Base-by-base conservation (phyloP, 35 echinoderm and acorn worm genomes). In the Apostichopus japonicus region DNA sequence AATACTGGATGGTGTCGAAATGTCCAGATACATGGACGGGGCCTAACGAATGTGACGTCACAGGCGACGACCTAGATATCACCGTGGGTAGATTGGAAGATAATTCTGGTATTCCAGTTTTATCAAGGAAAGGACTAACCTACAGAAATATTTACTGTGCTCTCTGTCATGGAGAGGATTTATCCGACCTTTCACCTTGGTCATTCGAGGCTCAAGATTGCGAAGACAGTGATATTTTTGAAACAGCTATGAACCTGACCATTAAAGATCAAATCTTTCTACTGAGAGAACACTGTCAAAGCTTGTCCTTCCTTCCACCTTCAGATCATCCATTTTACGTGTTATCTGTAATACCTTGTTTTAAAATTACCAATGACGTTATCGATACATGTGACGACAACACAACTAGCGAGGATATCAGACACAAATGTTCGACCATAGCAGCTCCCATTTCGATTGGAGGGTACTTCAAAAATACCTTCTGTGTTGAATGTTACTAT, bases 401-500 rank as follows among this genome's bases (percentile, higher is more conserved):
- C 4, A 61, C 55, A 19, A 61, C 24, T 4, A 51, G 15, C 11
- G 55, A 23, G 6, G 33, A 62, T 9, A 8, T 67, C 19, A 22
- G 6, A 16, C 13, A 23, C 17, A 63, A 72, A 15, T 88, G 86
- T 65, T 22, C 65, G 6, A 33, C 25, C 4, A 52, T 88, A 59
- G 86, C 86, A 59, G 86, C 86, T 58, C 86, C 86, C 6, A 59
- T 88, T 56, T 5, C 11, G 19, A 6, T 88, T 88, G 21, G 10
- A 44, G 57, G 57, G 19, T 23, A 65, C 10, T 23, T 27, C 57
- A 88, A 88, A 61, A 88, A 88, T 88, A 88, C 56, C 9, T 88
- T 67, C 52, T 88, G 86, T 67, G 10, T 88, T 10, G 86, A 88
- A 22, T 88, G 86, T 88, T 88, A 10, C 33, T 88, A 82, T 56